phyloP scores from a whole-genome alignment of 1,140 invertebrate species.

The Pseudomyrmex dendroicus region DNA sequence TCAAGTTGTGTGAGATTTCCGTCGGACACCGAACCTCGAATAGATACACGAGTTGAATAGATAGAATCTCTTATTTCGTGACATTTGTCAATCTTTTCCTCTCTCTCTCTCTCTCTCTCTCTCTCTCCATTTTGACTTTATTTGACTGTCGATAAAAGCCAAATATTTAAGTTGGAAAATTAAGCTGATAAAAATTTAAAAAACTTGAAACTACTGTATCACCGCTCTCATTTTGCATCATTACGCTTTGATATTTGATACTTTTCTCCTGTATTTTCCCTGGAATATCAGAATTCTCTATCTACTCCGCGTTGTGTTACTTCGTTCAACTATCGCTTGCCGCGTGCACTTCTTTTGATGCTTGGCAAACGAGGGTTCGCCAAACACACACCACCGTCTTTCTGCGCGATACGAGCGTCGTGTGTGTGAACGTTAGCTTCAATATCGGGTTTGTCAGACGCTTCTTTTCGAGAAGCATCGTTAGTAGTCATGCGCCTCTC shows the following conservation, averaged over 20 bases:
- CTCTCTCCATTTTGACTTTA: too few relatives aligned
- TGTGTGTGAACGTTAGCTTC: conserved; percentile 56
- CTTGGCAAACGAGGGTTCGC: conserved; percentile 17
- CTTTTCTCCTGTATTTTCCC: conserved; percentile 15
- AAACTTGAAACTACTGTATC: too few relatives aligned
- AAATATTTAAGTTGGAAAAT: too few relatives aligned
- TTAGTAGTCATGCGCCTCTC: conserved; percentile 27
- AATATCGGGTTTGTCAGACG: conserved; percentile 46
- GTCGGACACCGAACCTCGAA: neutral
- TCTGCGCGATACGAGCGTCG: neutral
- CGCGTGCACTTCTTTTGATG: conserved; percentile 36
- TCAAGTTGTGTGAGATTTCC: neutral
- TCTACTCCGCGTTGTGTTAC: neutral
- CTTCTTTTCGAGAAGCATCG: conserved; percentile 17
- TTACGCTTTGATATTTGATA: conserved; percentile 9
- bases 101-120: neutral
- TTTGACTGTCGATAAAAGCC: too few relatives aligned
- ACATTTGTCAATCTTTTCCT: neutral
- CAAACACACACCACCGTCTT: conserved; percentile 38
- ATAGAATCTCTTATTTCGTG: conserved; percentile 16
- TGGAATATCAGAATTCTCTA: conserved; percentile 18
- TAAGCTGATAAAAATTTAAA: too few relatives aligned
- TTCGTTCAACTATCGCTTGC: conserved; percentile 11
- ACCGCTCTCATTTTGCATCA: conserved; percentile 9
- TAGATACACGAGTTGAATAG: neutral